These are phyloP conservation scores for Lathronympha strigana DNA, from an alignment of 2,888 invertebrate genomes.

Conservation along the genomic window DNA sequence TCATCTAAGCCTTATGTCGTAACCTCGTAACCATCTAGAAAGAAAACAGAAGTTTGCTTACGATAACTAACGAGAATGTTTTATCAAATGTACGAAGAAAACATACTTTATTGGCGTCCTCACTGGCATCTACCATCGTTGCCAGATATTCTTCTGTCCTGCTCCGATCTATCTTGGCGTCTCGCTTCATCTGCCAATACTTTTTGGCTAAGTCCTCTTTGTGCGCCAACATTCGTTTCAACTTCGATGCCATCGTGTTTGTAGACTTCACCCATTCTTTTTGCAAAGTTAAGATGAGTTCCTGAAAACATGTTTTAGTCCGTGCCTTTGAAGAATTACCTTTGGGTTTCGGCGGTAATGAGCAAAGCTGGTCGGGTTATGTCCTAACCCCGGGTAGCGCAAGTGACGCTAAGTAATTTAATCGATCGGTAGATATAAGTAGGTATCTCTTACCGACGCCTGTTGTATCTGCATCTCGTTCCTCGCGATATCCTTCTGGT, in stretches of 20 bases:
- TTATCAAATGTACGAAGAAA: not conserved
- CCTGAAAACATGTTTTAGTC: constrained; percentile 56
- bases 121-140: constrained; percentile 85
- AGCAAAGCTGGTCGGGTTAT: too few relatives aligned
- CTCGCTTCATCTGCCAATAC: constrained; percentile 79
- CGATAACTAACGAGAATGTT: too few relatives aligned
- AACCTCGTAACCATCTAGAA: too few relatives aligned
- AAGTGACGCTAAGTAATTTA: too few relatives aligned
- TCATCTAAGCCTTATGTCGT: too few relatives aligned
- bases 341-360: too few relatives aligned
- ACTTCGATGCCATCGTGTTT: constrained; percentile 69
- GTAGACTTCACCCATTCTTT: constrained; percentile 77
- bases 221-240: constrained; percentile 73
- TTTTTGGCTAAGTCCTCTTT: constrained; percentile 77
- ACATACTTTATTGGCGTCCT: constrained; percentile 80
- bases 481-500: constrained; percentile 76
- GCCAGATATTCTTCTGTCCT: constrained; percentile 83
- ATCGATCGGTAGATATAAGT: too few relatives aligned
- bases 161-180: constrained; percentile 78
- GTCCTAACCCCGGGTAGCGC: too few relatives aligned
- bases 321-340: too few relatives aligned
- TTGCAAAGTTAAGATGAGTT: constrained; percentile 72
- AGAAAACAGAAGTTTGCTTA: too few relatives aligned
- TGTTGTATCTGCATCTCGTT: constrained; percentile 70
- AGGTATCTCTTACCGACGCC: constrained; percentile 57